These are phyloP conservation scores for Microtus montanus DNA, from an alignment of 2,113 vertebrate genomes.

Conservation along the genomic window DNA sequence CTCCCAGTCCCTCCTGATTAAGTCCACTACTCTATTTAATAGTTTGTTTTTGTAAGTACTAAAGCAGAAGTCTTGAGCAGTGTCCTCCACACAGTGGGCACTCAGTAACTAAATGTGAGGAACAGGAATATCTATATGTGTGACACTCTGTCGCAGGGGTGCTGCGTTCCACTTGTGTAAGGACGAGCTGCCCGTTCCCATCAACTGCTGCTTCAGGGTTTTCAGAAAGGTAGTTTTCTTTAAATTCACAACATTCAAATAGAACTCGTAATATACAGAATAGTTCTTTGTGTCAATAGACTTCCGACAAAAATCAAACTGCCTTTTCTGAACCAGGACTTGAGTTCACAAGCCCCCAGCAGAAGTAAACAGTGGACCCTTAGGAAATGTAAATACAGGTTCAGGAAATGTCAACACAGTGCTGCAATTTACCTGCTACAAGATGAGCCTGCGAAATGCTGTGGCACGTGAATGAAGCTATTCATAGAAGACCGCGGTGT, in stretches of 20 bases:
- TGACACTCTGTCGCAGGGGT: neutral
- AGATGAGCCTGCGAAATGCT: neutral
- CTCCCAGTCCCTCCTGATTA: neutral
- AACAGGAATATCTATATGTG: neutral
- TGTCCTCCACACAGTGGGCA: neutral
- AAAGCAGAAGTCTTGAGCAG: neutral
- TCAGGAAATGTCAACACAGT: neutral
- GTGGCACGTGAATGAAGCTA: neutral
- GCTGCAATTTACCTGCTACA: neutral
- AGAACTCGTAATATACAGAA: neutral
- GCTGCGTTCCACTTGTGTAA: neutral
- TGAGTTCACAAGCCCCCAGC: neutral
- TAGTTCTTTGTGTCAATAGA: neutral
- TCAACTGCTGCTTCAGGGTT: neutral
- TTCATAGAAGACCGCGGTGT: neutral
- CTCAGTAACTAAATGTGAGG: neutral
- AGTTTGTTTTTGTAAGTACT: neutral
- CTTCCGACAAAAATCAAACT: neutral
- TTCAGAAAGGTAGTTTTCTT: slow-evolving; percentile 17
- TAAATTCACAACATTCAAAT: neutral
- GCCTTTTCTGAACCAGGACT: neutral
- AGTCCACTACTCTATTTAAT: neutral
- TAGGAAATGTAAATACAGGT: neutral
- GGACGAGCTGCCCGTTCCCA: neutral
- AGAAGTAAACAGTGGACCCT: neutral